A percentile compares a stretch with the other conserved stretches of the same genome.
phyloP scores from a whole-genome alignment of 2,888 invertebrate genomes.

The Chloroclysta siterata region DNA sequence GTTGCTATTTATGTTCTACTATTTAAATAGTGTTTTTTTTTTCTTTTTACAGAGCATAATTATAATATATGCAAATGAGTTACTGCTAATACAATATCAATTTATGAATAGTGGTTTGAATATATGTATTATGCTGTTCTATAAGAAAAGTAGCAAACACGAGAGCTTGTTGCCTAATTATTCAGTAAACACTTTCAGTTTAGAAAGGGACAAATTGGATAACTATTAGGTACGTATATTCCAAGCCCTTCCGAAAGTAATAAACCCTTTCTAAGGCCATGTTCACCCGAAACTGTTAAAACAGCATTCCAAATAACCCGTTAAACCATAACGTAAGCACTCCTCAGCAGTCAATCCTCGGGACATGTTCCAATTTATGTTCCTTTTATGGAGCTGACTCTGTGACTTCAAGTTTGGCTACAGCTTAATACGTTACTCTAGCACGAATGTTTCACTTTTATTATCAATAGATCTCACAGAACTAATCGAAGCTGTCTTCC shows the following conservation, averaged over 20 bases:
- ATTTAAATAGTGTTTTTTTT: too few species aligned
- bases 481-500: too few species aligned
- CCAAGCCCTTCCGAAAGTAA: constrained; percentile 18
- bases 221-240: constrained; percentile 16
- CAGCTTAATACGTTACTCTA: neutral
- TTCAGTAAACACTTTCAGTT: constrained; percentile 16
- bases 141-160: too few species aligned
- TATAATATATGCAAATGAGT: too few species aligned
- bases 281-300: constrained; percentile 15
- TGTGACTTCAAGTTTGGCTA: constrained; percentile 50
- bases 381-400: constrained; percentile 55
- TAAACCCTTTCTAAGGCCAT: constrained; percentile 24
- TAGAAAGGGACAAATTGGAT: constrained; percentile 24
- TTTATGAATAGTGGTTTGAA: too few species aligned
- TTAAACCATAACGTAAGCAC: constrained; percentile 24
- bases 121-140: too few species aligned
- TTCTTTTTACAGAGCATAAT: too few species aligned
- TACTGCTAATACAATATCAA: too few species aligned
- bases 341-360: constrained; percentile 27
- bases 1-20: too few species aligned
- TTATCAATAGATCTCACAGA: too few species aligned
- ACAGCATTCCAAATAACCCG: constrained; percentile 21
- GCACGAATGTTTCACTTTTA: neutral
- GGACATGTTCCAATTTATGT: constrained; percentile 51
- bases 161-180: too few species aligned